Conservation (phyloP, 2,888 invertebrate genomes). For the Lithophane leautieri region DNA sequence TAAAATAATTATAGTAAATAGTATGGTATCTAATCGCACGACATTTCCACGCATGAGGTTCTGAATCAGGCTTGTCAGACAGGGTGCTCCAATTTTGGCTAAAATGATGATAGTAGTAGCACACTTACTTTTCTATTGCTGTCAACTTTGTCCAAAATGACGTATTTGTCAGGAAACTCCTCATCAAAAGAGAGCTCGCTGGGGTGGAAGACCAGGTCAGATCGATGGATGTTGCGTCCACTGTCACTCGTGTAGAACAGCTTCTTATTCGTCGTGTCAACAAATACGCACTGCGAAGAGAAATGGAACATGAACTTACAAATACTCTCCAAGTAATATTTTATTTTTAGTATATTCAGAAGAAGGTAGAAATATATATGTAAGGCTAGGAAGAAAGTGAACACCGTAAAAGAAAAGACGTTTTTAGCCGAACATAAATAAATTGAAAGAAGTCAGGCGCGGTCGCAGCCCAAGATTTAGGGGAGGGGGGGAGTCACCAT, state of each 20-base stretch:
- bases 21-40: neutral
- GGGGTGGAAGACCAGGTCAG: slow-evolving; percentile 93
- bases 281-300: slow-evolving; percentile 94
- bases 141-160: slow-evolving; percentile 94
- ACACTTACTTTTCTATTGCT: slow-evolving; percentile 90
- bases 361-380: neutral
- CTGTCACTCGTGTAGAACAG: slow-evolving; percentile 94
- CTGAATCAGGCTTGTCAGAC: neutral
- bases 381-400: neutral
- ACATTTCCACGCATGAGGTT: neutral
- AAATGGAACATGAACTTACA: slow-evolving; percentile 7
- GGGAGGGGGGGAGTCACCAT: no score
- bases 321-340: neutral
- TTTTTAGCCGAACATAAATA: neutral
- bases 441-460: neutral
- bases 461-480: no score
- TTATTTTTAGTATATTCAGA: neutral
- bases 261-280: slow-evolving; percentile 94
- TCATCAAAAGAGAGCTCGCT: slow-evolving; percentile 95
- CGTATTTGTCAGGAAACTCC: slow-evolving; percentile 92
- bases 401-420: neutral
- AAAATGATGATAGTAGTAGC: neutral
- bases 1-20: neutral
- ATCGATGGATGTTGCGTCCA: slow-evolving; percentile 92
- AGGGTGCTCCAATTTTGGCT: neutral